Conservation (phyloP, 2,888 invertebrate genomes). For the Ophonus ardosiacus region DNA sequence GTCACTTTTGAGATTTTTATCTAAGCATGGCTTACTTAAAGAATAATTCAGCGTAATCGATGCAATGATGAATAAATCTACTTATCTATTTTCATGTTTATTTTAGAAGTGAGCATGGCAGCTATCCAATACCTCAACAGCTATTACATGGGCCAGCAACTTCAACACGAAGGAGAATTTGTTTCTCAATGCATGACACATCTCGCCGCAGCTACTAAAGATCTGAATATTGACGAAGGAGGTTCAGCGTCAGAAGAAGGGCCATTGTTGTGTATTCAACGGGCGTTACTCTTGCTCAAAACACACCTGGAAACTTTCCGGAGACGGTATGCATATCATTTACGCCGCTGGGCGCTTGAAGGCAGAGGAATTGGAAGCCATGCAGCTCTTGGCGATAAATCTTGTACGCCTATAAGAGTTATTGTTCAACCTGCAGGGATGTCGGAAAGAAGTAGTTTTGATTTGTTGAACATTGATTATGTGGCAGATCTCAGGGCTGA, state of each 20-base stretch:
- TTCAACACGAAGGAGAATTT: slow-evolving; percentile 95
- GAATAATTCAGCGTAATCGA: neutral
- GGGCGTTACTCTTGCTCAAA: slow-evolving; percentile 90
- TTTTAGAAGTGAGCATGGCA: slow-evolving; percentile 91
- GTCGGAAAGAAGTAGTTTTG: slow-evolving; percentile 89
- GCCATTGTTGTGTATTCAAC: slow-evolving; percentile 92
- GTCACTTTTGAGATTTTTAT: too few species aligned
- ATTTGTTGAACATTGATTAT: slow-evolving; percentile 90
- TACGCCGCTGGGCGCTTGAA: slow-evolving; percentile 92
- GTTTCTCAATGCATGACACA: slow-evolving; percentile 96
- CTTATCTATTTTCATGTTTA: slow-evolving; percentile 21
- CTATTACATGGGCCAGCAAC: slow-evolving; percentile 94
- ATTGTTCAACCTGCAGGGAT: slow-evolving; percentile 93
- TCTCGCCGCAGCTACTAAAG: slow-evolving; percentile 88
- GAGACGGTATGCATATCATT: slow-evolving; percentile 91
- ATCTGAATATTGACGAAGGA: slow-evolving; percentile 77
- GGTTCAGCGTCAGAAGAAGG: slow-evolving; percentile 83
- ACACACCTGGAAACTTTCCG: slow-evolving; percentile 96
- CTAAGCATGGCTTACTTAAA: too few species aligned
- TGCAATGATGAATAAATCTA: slow-evolving; percentile 2
- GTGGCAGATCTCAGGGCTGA: slow-evolving; percentile 95
- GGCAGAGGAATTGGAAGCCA: slow-evolving; percentile 88
- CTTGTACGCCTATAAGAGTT: slow-evolving; percentile 85
- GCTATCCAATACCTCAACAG: slow-evolving; percentile 96
- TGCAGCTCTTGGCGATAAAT: slow-evolving; percentile 79